Base-by-base conservation (phyloP, 2,888 invertebrate genomes). In the Luperina nickerlii region DNA sequence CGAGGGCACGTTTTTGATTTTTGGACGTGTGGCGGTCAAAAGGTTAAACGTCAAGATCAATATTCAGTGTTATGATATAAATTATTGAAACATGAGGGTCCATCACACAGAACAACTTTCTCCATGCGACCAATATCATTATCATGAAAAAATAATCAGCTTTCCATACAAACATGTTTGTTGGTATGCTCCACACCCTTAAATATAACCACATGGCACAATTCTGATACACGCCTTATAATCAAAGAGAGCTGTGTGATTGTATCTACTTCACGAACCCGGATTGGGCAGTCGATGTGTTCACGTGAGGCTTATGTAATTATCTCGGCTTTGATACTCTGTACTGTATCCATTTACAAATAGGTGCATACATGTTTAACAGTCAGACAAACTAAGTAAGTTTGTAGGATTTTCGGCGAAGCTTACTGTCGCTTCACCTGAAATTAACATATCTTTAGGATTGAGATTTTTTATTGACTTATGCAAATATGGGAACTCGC, bases 271-370 rank as follows among this genome's bases (percentile, higher is more conserved):
- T n/a, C n/a, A n/a, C 78, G 51, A 78, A 83, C 66, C 32, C 13
- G 57, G 51, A 78, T 83, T 73, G 69, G 72, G 7, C 69, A 69
- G 78, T 45, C 71, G 18, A 27, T 42, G 48, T 75, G 72, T 75
- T 57, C 62, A 71, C 74, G 71, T 74, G 74, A n/a, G 75, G 87
- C 32, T 78, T 74, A 86, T 70, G 74, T 83, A 74, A 78, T 83
- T 83, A 76, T 57, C 65, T 86, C 48, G 32, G 54, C 79, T 69
- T 45, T 72, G 65, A 42, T 69, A 38, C 57, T 42, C 60, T 48
- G 63, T 63, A 24, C 15, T 60, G 13, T 73, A 51, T 38, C 45
- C 24, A 73, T 82, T 82, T 66, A 72, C 48, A 11, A 74, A 57
- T 42, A 45, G 54, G 38, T 62, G n/a, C 6, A 62, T 57, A 48